Evolutionary conservation across 2,113 vertebrate species (phyloP).

Genomic region (Haliaeetus leucogaster): DNA sequence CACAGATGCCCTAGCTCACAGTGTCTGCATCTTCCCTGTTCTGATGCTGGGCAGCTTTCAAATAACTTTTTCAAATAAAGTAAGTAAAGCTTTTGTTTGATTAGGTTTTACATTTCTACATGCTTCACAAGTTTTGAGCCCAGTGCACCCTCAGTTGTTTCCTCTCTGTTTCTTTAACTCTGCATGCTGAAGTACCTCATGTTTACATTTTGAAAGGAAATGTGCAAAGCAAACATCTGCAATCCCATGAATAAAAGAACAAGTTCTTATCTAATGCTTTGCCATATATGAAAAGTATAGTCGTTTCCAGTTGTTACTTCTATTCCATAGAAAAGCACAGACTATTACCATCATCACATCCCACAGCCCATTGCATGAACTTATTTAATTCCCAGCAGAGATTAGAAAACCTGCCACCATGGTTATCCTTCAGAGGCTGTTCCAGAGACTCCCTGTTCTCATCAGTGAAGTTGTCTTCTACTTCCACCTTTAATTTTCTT

Average conservation of each 20-base stretch:
- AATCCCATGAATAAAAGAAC: not conserved
- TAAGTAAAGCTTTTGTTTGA: not conserved
- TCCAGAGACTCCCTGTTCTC: not conserved
- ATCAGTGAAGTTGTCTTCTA: not conserved
- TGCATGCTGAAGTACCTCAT: not conserved
- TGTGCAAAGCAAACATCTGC: not conserved
- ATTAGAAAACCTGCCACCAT: not conserved
- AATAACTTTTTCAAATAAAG: not conserved
- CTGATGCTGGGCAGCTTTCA: not conserved
- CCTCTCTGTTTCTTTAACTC: not conserved
- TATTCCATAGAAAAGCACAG: not conserved
- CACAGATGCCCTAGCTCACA: not conserved
- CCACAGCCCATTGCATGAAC: not conserved
- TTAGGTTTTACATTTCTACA: not conserved
- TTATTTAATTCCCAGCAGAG: not conserved
- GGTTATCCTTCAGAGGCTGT: not conserved
- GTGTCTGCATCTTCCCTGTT: not conserved
- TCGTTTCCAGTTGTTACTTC: not conserved
- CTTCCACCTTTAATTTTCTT: not conserved
- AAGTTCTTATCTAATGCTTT: not conserved
- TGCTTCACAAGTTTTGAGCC: not conserved
- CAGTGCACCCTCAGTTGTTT: not conserved
- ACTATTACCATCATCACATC: not conserved
- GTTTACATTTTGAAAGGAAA: not conserved
- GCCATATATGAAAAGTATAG: not conserved